Evolutionary conservation across 2,888 invertebrate species (phyloP).

Genomic region (Trachelus tabidus): DNA sequence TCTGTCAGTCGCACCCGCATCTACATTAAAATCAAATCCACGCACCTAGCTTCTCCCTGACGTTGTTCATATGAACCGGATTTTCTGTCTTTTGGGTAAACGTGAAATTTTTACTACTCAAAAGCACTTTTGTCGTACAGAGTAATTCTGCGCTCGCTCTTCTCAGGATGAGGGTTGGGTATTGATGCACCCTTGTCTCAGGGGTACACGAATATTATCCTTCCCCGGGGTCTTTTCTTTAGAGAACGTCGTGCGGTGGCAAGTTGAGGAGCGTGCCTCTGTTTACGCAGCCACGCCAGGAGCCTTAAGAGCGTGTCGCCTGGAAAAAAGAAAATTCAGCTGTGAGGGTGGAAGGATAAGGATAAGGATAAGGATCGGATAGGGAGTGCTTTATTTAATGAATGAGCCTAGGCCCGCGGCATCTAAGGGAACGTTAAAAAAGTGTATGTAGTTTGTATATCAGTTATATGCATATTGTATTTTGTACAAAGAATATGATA

Average conservation of each 20-base stretch:
- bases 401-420: too few species aligned
- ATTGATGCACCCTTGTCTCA: background rate
- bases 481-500: too few species aligned
- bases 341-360: background rate
- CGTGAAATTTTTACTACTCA: background rate
- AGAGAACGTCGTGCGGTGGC: background rate
- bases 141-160: background rate
- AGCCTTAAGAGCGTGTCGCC: background rate
- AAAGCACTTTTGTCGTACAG: background rate
- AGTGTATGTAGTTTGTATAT: too few species aligned
- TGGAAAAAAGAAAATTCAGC: background rate
- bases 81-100: background rate
- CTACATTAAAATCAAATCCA: background rate
- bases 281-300: slow-evolving; percentile 16
- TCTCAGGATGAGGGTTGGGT: background rate
- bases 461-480: too few species aligned
- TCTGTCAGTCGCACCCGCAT: background rate
- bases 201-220: slow-evolving; percentile 1
- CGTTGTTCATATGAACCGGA: background rate
- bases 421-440: too few species aligned
- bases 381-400: too few species aligned
- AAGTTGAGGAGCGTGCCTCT: slow-evolving; percentile 21
- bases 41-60: background rate
- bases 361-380: too few species aligned
- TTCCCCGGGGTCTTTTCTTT: slow-evolving; percentile 5